Evolutionary conservation across 2,113 vertebrate species (phyloP), one percentile per base, ranked within the genome.

Genomic region (Chionis minor): DNA sequence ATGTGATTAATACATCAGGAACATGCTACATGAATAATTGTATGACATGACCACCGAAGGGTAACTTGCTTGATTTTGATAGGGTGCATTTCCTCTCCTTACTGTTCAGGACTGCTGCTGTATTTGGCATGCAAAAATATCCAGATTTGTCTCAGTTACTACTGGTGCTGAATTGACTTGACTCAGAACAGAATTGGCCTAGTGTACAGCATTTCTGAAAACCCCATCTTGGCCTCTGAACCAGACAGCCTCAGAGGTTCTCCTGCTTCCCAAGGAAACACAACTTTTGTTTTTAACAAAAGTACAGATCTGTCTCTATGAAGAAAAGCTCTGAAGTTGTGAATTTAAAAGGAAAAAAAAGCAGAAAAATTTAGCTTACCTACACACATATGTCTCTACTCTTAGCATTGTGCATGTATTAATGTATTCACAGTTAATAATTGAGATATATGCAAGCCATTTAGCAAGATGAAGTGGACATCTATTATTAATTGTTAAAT

Each of bases 401-500:
- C 23, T 61, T 66, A 54, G 16, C 24, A 16, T 21, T 86, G 42
- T 72, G 49, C 0, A 0, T 65, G 44, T 77, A 44, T 70, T 72
- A 71, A 88, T 54, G 33, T 8, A 58, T 75, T 89, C 58, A 51
- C 26, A 67, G 52, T 56, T 74, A 95, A 62, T 52, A 89, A 83
- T 6, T 75, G 67, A 90, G 32, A 77, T 42, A 81, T 33, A 81
- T 55, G 56, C 42, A 81, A 77, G 38, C 3, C 72, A 65, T 94
- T 94, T 85, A 66, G 55, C 44, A 81, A 87, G 82, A 56, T 35
- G 32, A 67, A 88, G 44, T 42, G 33, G 54, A 18, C 71, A 88
- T 94, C 35, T 55, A 88, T 95, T 88, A 90, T 88, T 97, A 94
- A 95, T 28, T 91, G 23, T 51, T 90, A 86, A 94, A 90, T 96